phyloP scores from a whole-genome alignment of 2,797 vertebrate genomes.

The Hydrolagus colliei region DNA sequence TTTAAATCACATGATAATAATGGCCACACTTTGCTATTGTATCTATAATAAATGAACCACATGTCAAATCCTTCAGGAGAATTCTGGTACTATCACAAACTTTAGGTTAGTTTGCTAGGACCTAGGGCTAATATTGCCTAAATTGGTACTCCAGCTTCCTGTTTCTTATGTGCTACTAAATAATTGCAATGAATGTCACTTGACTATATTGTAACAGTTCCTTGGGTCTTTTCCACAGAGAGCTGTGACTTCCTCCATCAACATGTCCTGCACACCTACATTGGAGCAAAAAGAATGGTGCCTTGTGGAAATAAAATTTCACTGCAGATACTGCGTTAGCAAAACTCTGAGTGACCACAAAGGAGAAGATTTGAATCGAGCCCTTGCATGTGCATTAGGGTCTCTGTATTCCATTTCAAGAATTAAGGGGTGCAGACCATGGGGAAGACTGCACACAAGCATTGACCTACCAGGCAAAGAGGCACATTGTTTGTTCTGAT shows the following conservation, averaged over 20 bases:
- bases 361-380: neutral
- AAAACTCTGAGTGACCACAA: neutral
- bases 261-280: neutral
- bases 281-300: neutral
- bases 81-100: neutral
- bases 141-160: neutral
- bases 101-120: neutral
- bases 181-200: neutral
- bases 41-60: neutral
- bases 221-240: neutral
- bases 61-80: neutral
- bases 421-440: neutral
- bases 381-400: neutral
- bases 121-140: neutral
- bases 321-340: neutral
- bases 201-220: neutral
- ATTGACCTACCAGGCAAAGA: neutral
- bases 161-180: neutral
- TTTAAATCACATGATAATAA: no score
- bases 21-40: neutral
- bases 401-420: neutral
- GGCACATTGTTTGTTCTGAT: no score
- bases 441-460: neutral
- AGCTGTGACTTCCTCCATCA: neutral
- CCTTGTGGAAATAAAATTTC: neutral